Percentiles rank a stretch among this genome's conserved stretches.
phyloP scores from a whole-genome alignment of 2,113 vertebrate species.

The Vulpes lagopus region DNA sequence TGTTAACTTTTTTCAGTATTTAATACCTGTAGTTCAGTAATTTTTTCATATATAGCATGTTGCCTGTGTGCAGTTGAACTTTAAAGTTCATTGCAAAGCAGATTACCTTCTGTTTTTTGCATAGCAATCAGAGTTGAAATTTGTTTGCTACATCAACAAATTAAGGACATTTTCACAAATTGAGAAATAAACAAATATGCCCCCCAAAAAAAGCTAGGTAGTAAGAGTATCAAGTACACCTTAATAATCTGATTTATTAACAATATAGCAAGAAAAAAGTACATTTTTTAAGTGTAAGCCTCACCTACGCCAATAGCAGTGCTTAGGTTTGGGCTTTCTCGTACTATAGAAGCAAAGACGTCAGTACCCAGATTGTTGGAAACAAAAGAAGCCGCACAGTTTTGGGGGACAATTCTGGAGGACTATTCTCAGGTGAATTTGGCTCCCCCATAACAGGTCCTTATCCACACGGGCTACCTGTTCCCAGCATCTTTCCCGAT shows the following conservation, averaged over 20 bases:
- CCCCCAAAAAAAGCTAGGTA: slow-evolving; percentile 70
- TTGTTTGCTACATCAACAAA: slow-evolving; percentile 87
- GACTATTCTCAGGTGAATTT: not conserved
- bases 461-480: fast-evolving
- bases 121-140: slow-evolving; percentile 85
- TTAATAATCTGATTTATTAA: slow-evolving; percentile 20
- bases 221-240: not conserved
- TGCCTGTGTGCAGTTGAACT: slow-evolving; percentile 87
- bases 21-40: no score
- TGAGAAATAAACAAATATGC: slow-evolving; percentile 88
- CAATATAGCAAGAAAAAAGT: not conserved
- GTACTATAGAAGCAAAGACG: not conserved
- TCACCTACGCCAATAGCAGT: not conserved
- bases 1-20: no score
- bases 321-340: not conserved
- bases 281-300: not conserved
- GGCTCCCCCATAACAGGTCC: not conserved
- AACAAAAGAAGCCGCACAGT: not conserved
- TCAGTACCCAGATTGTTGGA: not conserved
- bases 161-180: slow-evolving; percentile 87
- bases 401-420: not conserved
- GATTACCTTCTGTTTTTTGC: slow-evolving; percentile 83
- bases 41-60: slow-evolving; percentile 84
- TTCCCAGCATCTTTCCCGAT: not conserved
- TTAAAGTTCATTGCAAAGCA: slow-evolving; percentile 85